These are phyloP conservation scores for Drosophila neocordata DNA, from an alignment of 1,140 invertebrate genomes.

Conservation along the genomic window DNA sequence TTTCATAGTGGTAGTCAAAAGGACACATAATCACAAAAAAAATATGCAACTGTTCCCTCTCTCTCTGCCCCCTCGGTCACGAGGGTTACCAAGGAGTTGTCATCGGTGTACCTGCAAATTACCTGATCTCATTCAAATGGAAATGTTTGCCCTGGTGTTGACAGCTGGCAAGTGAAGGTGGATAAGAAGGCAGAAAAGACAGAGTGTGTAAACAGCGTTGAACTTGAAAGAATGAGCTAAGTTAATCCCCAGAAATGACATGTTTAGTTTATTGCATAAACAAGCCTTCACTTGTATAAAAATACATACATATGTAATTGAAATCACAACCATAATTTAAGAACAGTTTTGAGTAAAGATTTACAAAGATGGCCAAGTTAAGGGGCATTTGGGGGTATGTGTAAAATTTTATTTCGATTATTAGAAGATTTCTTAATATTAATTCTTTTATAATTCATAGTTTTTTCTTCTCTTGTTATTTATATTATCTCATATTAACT, in stretches of 20 bases:
- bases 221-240: conserved; percentile 39
- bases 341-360: too few relatives aligned
- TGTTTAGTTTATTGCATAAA: conserved; percentile 4
- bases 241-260: not conserved
- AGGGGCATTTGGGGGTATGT: too few relatives aligned
- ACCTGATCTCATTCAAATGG: conserved; percentile 2
- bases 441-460: too few relatives aligned
- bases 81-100: conserved; percentile 47
- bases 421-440: too few relatives aligned
- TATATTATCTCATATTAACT: too few relatives aligned
- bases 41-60: not conserved
- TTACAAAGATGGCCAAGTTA: too few relatives aligned
- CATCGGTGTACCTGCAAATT: conserved; percentile 4
- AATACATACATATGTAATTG: too few relatives aligned
- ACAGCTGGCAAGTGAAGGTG: conserved; percentile 41
- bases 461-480: too few relatives aligned
- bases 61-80: conserved; percentile 47
- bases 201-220: conserved; percentile 45
- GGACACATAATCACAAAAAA: conserved; percentile 30
- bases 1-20: conserved; percentile 27
- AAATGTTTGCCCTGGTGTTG: conserved; percentile 47
- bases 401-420: too few relatives aligned
- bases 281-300: not conserved
- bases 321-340: too few relatives aligned
- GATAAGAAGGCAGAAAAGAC: not conserved